phyloP scores from a whole-genome alignment of 2,888 invertebrate species.

The Calameuta idolon region DNA sequence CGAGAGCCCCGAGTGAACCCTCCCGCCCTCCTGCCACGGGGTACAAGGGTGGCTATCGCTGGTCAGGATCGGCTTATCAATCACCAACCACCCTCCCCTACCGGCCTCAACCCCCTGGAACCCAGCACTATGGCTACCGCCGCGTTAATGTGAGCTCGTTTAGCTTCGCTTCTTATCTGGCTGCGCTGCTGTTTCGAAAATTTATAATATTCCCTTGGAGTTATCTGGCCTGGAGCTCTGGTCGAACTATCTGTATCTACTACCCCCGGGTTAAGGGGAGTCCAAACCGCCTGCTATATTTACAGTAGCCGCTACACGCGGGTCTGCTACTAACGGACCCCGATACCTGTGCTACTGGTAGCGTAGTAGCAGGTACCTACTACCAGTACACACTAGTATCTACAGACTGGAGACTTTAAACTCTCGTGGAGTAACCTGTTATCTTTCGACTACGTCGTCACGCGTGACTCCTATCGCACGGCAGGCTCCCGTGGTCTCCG shows the following conservation, averaged over 20 bases:
- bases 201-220: slow-evolving; percentile 48
- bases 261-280: background rate
- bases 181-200: slow-evolving; percentile 42
- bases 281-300: background rate
- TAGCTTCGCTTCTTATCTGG: slow-evolving; percentile 50
- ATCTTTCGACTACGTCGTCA: slow-evolving; percentile 36
- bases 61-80: slow-evolving; percentile 53
- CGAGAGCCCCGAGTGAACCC: slow-evolving; percentile 14
- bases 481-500: background rate
- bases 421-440: slow-evolving; percentile 22
- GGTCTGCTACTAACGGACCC: background rate
- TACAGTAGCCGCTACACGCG: background rate
- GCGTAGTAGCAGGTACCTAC: background rate
- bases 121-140: slow-evolving; percentile 10
- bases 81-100: slow-evolving; percentile 35
- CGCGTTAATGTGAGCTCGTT: slow-evolving; percentile 54
- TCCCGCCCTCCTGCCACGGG: slow-evolving; percentile 18
- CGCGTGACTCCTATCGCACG: slow-evolving; percentile 25
- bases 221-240: slow-evolving; percentile 28
- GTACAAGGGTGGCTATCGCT: slow-evolving; percentile 40
- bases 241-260: slow-evolving; percentile 2
- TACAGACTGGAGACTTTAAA: background rate
- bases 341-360: background rate
- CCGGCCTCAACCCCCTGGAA: background rate
- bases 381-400: background rate